Evolutionary conservation across 2,797 vertebrate species (phyloP), one percentile per base, ranked within the genome.

Genomic region (Etheostoma nigrum): DNA sequence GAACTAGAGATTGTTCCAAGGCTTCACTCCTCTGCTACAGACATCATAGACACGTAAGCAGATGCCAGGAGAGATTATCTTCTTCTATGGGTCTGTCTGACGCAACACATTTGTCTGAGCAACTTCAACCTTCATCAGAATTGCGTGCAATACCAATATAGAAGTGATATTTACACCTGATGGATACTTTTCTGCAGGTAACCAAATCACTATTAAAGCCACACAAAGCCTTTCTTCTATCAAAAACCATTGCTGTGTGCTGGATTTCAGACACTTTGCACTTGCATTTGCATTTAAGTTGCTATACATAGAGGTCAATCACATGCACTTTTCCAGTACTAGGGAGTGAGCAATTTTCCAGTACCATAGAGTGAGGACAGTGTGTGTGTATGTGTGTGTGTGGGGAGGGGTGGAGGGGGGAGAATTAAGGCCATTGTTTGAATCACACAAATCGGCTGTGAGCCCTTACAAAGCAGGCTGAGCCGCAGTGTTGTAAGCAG

Each of bases 351-450:
- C 27, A 27, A 4, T 27, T 5, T 27, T 27, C 4, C 27, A 4
- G 27, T 27, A 27, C 3, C 5, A 25, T 3, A 27, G 4, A 27
- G 27, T 3, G 27, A 27, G 27, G 27, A 27, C 27, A 27, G 30
- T 5, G 30, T 30, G 30, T 30, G 30, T 30, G 30, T 30, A 1
- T 30, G 30, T 30, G 30, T 30, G 30, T 27, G 27, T 27, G 27
- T 27, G 44, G 21, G 40, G 67, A 4, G 11, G 58, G 11, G n/a
- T n/a, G n/a, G n/a, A n/a, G n/a, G 70, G 21, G 78, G 49, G 80
- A 84, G 78, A 91, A 90, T 75, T 90, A 76, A 79, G 85, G 76
- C 90, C 82, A 91, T 92, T 93, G 94, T 95, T 93, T 88, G 55
- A 62, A 86, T 93, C 88, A 83, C 81, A 88, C 89, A 93, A 91